Evolutionary conservation across 1,140 invertebrate species (phyloP).

Genomic region (Diachasmimorpha longicaudata): DNA sequence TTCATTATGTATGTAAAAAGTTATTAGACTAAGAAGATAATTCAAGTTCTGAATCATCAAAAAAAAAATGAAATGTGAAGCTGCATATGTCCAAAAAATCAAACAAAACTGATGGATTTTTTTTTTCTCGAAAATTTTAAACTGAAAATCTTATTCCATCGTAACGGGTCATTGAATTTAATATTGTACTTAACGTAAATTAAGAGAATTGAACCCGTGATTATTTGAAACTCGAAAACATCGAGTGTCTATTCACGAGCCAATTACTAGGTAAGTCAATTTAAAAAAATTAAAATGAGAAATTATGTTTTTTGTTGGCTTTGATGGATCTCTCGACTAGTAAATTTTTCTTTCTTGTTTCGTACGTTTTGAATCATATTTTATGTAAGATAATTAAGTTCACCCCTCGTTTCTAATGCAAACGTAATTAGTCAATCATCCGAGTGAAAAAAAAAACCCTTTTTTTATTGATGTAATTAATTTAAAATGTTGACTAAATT

Average conservation of each 20-base stretch:
- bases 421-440: slow-evolving; percentile 41
- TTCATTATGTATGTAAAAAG: slow-evolving; percentile 45
- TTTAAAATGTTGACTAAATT: slow-evolving; percentile 48
- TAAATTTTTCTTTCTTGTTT: slow-evolving; percentile 14
- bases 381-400: slow-evolving; percentile 50
- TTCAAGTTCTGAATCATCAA: not conserved
- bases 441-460: slow-evolving; percentile 35
- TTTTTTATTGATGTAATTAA: slow-evolving; percentile 39
- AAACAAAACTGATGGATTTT: not conserved
- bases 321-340: slow-evolving; percentile 16
- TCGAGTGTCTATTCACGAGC: slow-evolving; percentile 15
- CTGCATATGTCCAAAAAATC: not conserved
- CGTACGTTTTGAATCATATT: slow-evolving; percentile 19
- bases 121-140: not conserved
- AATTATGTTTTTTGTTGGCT: slow-evolving; percentile 19
- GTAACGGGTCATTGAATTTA: slow-evolving; percentile 23
- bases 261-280: slow-evolving; percentile 12
- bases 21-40: slow-evolving; percentile 38
- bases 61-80: not conserved
- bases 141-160: not conserved
- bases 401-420: slow-evolving; percentile 41
- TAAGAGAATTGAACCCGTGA: not conserved
- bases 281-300: not conserved
- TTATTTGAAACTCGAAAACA: not conserved
- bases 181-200: slow-evolving; percentile 12